A percentile compares a stretch with the other conserved stretches of the same genome.
These are phyloP conservation scores for Brachymystax lenok DNA, from an alignment of 2,797 vertebrate genomes.

Conservation along the genomic window DNA sequence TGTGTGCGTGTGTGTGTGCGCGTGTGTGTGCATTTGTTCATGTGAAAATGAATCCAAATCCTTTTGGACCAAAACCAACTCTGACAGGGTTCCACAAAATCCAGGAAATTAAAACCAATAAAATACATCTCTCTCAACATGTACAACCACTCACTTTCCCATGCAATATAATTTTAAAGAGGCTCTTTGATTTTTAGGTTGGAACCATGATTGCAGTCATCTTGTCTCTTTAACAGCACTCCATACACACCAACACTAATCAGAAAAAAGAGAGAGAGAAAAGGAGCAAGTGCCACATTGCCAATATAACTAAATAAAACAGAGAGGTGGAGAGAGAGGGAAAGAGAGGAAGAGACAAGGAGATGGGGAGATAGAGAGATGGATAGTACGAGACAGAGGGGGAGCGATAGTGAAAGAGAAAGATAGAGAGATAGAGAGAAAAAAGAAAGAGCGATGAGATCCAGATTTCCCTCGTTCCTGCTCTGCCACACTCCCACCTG, in stretches of 20 bases:
- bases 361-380: slow-evolving; percentile 4
- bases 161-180: not conserved
- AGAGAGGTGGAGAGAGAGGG: not conserved
- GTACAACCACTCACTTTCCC: too few relatives aligned
- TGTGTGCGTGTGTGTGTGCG: too few relatives aligned
- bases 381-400: not conserved
- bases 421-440: not conserved
- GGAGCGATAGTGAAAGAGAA: not conserved
- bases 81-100: not conserved
- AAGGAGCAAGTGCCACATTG: not conserved
- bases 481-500: slow-evolving; percentile 38
- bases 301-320: slow-evolving; percentile 10
- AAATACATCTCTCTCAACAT: not conserved
- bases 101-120: not conserved
- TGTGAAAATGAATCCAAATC: not conserved
- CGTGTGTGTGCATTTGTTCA: not conserved
- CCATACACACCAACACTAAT: slow-evolving; percentile 1
- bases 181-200: not conserved
- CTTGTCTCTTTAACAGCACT: slow-evolving; percentile 3
- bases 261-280: not conserved
- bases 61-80: not conserved
- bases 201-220: slow-evolving; percentile 5
- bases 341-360: not conserved
- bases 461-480: slow-evolving; percentile 24
- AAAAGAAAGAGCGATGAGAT: not conserved